Base-by-base conservation (phyloP, 2,113 vertebrate species). In the Puntigrus tetrazona region DNA sequence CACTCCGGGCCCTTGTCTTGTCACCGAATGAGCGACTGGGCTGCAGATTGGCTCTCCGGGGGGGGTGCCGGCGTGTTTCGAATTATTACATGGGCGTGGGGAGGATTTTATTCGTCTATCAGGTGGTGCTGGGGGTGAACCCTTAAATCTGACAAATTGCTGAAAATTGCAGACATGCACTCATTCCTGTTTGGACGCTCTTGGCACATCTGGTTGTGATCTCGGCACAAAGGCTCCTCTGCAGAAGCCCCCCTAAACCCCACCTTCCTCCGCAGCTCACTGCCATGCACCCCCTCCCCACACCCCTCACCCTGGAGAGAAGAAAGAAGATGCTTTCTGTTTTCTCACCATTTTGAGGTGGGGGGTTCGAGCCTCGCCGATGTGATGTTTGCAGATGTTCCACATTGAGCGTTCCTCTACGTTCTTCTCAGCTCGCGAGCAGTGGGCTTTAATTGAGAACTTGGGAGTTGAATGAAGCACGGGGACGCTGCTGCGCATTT, bases 91-190 rank as follows among this genome's bases (percentile, higher is more conserved):
- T 82, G 86, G 67, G 81, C 84, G 85, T 82, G 88, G 83, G 31
- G 86, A 90, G 76, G 85, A 91, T 90, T 90, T 89, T 89, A 88
- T 93, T 93, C 91, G 92, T 92, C 91, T 92, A 92, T 92, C 89
- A 89, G 91, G 89, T 91, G 90, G 90, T 88, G 82, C 78, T 81
- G 84, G 88, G 91, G 88, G 88, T 85, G 82, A 87, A 85, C 90
- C 93, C 90, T 91, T 88, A 94, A 94, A 94, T 92, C 92, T 94
- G 94, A 95, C 94, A 95, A 95, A 95, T 95, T 95, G 93, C 93
- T 86, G 91, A 94, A 95, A 95, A 95, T 95, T 95, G 93, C 94
- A 93, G 92, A 93, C 94, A 93, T 90, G 90, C 93, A 90, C 91
- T 92, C 92, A 89, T 93, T 94, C 91, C 90, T 92, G 93, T 93